phyloP scores from a whole-genome alignment of 2,888 invertebrate species.

The Drosophila kanekoi region DNA sequence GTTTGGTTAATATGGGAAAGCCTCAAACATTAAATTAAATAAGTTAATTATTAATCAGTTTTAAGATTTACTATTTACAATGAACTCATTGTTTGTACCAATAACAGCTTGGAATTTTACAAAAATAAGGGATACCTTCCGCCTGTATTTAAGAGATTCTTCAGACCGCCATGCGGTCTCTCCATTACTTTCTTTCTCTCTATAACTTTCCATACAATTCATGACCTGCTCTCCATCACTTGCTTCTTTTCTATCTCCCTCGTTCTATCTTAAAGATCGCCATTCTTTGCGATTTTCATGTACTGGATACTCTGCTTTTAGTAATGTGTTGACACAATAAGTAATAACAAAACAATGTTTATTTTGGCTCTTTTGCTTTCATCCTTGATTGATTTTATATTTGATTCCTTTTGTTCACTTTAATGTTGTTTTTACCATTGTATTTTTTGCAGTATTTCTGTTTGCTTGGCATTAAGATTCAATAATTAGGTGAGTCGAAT shows the following conservation, averaged over 20 bases:
- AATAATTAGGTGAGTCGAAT: conserved; percentile 3
- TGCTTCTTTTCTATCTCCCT: neutral
- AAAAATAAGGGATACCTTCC: no score
- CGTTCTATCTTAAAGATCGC: neutral
- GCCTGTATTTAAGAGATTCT: no score
- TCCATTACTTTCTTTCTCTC: neutral
- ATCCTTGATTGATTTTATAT: no score
- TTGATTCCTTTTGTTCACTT: no score
- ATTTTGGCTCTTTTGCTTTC: no score
- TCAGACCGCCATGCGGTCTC: no score
- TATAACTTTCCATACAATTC: neutral
- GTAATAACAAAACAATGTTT: no score
- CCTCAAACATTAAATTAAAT: neutral
- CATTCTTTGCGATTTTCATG: neutral
- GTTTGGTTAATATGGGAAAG: neutral
- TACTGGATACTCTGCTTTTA: no score
- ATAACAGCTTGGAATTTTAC: neutral
- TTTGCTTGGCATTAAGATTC: neutral
- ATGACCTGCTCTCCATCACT: no score
- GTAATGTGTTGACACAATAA: no score
- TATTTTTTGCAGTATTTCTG: neutral
- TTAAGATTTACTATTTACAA: neutral
- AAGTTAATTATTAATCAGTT: neutral
- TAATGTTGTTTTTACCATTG: neutral
- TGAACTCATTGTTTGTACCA: neutral